A percentile compares a stretch with the other conserved stretches of the same genome.
These are phyloP conservation scores for Cetonia aurata DNA, from an alignment of 2,888 invertebrate genomes.

Conservation along the genomic window DNA sequence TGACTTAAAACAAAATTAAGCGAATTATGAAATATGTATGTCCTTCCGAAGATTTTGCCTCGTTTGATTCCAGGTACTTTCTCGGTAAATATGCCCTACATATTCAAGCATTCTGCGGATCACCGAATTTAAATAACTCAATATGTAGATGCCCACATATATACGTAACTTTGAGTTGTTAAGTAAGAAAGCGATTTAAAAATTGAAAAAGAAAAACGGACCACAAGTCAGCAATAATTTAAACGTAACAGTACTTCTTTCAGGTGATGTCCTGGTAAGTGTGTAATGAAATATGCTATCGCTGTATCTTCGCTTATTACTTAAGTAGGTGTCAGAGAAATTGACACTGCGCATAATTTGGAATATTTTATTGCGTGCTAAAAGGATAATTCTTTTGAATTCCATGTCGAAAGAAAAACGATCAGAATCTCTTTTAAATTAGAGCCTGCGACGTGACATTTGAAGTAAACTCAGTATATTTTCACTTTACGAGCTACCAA, in stretches of 20 bases:
- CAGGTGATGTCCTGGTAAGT: constrained; percentile 7
- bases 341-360: constrained; percentile 17
- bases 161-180: too few relatives aligned
- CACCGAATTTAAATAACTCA: too few relatives aligned
- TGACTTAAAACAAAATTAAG: constrained; percentile 3
- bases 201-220: too few relatives aligned
- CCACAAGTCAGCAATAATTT: constrained; percentile 12
- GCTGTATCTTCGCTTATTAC: constrained; percentile 20
- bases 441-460: too few relatives aligned
- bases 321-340: constrained; percentile 24
- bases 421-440: background rate
- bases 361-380: constrained; percentile 7
- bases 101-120: too few relatives aligned
- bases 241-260: constrained; percentile 17
- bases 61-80: background rate
- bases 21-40: constrained; percentile 1
- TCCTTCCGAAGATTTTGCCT: background rate
- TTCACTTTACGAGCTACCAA: too few relatives aligned
- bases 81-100: too few relatives aligned
- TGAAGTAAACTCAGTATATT: too few relatives aligned
- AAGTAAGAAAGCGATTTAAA: too few relatives aligned
- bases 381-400: background rate
- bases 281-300: constrained; percentile 19
- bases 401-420: background rate
- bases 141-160: too few relatives aligned